Base-by-base conservation (phyloP, 2,888 invertebrate species). In the Carterocephalus palaemon region DNA sequence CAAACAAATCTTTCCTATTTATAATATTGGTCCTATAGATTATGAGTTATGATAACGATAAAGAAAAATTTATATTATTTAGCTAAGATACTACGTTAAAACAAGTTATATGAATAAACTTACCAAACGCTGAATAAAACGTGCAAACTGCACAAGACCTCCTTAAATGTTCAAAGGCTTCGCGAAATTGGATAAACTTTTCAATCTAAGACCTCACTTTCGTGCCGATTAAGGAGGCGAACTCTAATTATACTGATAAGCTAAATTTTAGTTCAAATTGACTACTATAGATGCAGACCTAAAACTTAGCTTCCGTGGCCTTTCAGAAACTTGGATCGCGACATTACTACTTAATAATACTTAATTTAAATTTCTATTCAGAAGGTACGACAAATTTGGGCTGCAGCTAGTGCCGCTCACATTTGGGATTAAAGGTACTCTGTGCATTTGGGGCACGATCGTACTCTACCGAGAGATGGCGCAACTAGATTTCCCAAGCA, bases 201-300 rank as follows among this genome's bases (percentile, higher is more conserved):
- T 20, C 20, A 32, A 32, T 32, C 32, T 32, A 32, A 31, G 17
- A 19, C n/a, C n/a, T 13, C 22, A 34, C 22, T 22, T 22, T 22
- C 13, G 12, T 12, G 33, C 33, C 22, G 20, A 31, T 32, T 16
- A 32, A 32, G 7, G 19, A 17, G 19, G 17, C 10, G 19, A 32
- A 32, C 8, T 19, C 34, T 23, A 34, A 34, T 12, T 19, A 13
- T 5, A 34, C 22, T 34, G 34, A 34, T 34, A 34, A 34, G 34
- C 34, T 34, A 13, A n/a, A 34, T 34, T 34, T 20, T 20, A 4
- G 34, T 22, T 20, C 34, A 12, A 15, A 3, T 10, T 7, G 10
- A 19, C 6, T n/a, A 33, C 22, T 34, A 22, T 22, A 34, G 13
- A 20, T 19, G 34, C 34, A 34, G 13, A 20, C 20, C 20, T n/a